Conservation (phyloP, 2,113 vertebrate species). For the Xenopus tropicalis region UCB_Xtro_10.0 CM004447.2:154421001-154421500, state of each 20-base stretch:
- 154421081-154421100: slow-evolving; percentile 52
- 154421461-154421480: too few relatives aligned
- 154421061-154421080: slow-evolving; percentile 46
- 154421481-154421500: too few relatives aligned
- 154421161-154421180: too few relatives aligned
- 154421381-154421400: slow-evolving; percentile 2
- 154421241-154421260: slow-evolving; percentile 41
- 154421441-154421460: too few relatives aligned
- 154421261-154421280: slow-evolving; percentile 8
- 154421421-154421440: too few relatives aligned
- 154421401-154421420: too few relatives aligned
- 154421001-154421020: slow-evolving; percentile 43
- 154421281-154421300: slow-evolving; percentile 47
- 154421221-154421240: slow-evolving; percentile 41
- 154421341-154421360: slow-evolving; percentile 37
- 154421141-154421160: slow-evolving; percentile 36
- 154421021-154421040: slow-evolving; percentile 46
- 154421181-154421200: too few relatives aligned
- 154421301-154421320: slow-evolving; percentile 18
- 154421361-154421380: background rate
- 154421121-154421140: slow-evolving; percentile 46
- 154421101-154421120: slow-evolving; percentile 42
- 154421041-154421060: slow-evolving; percentile 7
- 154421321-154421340: slow-evolving; percentile 40
- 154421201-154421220: too few relatives aligned